These are phyloP conservation scores for Cephalopholis sonnerati DNA, from an alignment of 2,113 vertebrate species.

Conservation along the genomic window DNA sequence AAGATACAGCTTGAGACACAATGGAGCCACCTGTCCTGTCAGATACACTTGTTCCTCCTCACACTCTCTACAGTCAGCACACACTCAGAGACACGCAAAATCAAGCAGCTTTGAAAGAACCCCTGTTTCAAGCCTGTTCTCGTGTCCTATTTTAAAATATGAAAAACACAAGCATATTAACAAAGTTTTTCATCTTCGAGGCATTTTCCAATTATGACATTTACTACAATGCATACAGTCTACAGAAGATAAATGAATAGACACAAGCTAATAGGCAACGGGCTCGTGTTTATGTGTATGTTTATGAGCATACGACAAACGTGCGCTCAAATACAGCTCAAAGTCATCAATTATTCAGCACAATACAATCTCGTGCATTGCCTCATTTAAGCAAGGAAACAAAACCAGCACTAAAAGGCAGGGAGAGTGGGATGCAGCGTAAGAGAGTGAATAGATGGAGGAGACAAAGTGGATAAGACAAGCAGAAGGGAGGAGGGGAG, in stretches of 20 bases:
- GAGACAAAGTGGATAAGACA: constrained; percentile 64
- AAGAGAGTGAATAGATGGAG: constrained; percentile 55
- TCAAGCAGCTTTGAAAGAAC: constrained; percentile 16
- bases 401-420: constrained; percentile 55
- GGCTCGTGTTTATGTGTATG: not conserved
- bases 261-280: constrained; percentile 33
- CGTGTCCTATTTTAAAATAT: constrained; percentile 1
- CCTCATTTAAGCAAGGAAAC: constrained; percentile 59
- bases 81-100: constrained; percentile 8
- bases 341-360: constrained; percentile 67
- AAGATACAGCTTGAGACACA: constrained; percentile 73
- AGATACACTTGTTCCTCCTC: constrained; percentile 64
- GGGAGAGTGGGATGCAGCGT: constrained; percentile 43
- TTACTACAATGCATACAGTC: not conserved
- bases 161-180: constrained; percentile 17
- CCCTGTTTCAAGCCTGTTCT: constrained; percentile 10
- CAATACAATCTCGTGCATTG: constrained; percentile 28
- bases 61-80: constrained; percentile 10
- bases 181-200: constrained; percentile 6
- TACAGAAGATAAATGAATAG: constrained; percentile 17
- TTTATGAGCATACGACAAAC: not conserved
- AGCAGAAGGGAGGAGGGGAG: constrained; percentile 53
- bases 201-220: constrained; percentile 5
- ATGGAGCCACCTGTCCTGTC: constrained; percentile 79
- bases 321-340: constrained; percentile 26